Evolutionary conservation across 2,888 invertebrate species (phyloP), one percentile per base, ranked within the genome.

Genomic region (Entomobrya multifasciata): DNA sequence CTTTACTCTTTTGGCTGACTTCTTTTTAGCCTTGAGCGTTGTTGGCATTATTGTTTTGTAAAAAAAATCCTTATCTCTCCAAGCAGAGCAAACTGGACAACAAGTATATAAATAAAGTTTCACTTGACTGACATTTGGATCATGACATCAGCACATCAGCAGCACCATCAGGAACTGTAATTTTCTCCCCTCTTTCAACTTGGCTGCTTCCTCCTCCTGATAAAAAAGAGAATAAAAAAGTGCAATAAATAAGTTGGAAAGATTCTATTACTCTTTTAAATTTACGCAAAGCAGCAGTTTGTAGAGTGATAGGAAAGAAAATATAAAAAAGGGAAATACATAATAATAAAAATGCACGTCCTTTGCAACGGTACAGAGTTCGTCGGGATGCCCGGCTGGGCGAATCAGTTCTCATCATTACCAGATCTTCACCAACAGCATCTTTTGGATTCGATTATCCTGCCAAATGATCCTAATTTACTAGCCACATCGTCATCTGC

Each of bases 401-500:
- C 65, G 20, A 65, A 86, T 86, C 86, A 86, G 67, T 86, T 86
- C 67, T 11, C 62, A 41, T 76, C 80, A 44, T 74, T 81, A 20
- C 65, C 76, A 10, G 86, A 86, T 13, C 76, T 76, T 36, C 86
- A 86, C 72, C 86, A 81, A 30, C 76, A 81, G 67, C 81, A 86
- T 80, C 49, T 80, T 22, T 20, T 81, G 10, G 65, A 80, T 15
- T 76, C 86, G 25, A 41, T 86, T 25, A 67, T 80, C 30, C 17
- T 86, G 86, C 86, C 86, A 86, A 86, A 86, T 86, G 86, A 81
- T 80, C 81, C 81, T 80, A 86, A 86, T 86, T 86, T 86, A 86
- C 52, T 62, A 25, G 22, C 76, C 5, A 52, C 79, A n/a, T 76
- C 76, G 8, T 27, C 52, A n/a, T 17, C 67, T 47, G 67, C 49